Evolutionary conservation across 2,113 vertebrate species (phyloP).

Genomic region (Antechinus stuartii): DNA sequence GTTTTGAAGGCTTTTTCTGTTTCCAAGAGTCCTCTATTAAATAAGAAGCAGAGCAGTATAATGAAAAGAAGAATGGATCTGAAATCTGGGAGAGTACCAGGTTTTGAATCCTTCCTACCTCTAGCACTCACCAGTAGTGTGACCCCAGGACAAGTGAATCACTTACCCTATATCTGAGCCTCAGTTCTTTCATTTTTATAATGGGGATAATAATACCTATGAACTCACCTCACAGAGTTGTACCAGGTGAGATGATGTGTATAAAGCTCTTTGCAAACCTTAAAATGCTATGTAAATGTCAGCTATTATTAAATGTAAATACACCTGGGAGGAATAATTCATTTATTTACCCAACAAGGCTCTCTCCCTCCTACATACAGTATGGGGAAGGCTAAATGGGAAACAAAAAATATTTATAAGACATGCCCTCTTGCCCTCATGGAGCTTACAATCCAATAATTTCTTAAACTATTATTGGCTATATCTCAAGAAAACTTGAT

Average conservation of each 20-base stretch:
- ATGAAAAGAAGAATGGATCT: not conserved
- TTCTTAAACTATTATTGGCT: not conserved
- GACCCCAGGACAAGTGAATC: not conserved
- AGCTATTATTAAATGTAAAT: not conserved
- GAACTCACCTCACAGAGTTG: not conserved
- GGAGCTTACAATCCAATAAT: not conserved
- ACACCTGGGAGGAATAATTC: not conserved
- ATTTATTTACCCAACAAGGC: not conserved
- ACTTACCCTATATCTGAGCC: not conserved
- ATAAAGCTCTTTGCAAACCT: not conserved
- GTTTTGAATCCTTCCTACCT: not conserved
- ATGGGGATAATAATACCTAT: not conserved
- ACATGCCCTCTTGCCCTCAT: not conserved
- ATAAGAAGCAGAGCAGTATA: not conserved
- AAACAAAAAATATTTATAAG: not conserved
- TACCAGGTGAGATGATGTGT: not conserved
- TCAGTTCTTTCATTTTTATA: not conserved
- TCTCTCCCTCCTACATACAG: not conserved
- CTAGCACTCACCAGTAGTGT: not conserved
- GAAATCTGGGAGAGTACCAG: not conserved
- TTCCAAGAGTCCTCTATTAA: not conserved
- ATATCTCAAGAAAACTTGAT: not conserved
- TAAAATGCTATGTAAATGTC: slow-evolving; percentile 1
- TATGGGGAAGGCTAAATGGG: not conserved
- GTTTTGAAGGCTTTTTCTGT: not conserved